Evolutionary conservation across 2,797 vertebrate species (phyloP).

Genomic region (Falco columbarius): DNA sequence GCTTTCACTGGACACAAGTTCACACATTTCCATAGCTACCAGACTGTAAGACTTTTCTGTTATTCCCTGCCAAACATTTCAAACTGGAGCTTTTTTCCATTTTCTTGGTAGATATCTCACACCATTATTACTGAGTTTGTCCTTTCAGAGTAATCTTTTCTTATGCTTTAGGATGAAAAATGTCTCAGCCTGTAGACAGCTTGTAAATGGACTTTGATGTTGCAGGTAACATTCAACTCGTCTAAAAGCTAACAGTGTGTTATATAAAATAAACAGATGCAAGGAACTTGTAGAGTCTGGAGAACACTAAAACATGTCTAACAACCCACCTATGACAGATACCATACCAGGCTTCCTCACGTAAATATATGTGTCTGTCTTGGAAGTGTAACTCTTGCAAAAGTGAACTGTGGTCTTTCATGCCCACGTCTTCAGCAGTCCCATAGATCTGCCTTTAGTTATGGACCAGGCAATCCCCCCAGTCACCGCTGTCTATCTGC

Average conservation of each 20-base stretch:
- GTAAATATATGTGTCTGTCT: background rate
- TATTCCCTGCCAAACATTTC: background rate
- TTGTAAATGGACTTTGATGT: background rate
- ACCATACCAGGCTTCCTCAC: background rate
- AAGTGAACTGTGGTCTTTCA: background rate
- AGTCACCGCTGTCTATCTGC: background rate
- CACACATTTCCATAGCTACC: background rate
- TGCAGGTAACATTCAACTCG: background rate
- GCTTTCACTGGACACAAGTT: background rate
- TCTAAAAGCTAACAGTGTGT: background rate
- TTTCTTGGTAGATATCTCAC: background rate
- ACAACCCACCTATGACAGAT: background rate
- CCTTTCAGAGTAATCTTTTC: background rate
- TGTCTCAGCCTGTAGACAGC: background rate
- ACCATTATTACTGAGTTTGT: background rate
- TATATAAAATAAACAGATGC: background rate
- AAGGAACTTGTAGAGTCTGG: background rate
- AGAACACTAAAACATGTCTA: background rate
- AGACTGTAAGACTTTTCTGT: background rate
- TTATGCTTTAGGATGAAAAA: background rate
- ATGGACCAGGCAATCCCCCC: background rate
- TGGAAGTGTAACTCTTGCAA: background rate
- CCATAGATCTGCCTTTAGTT: background rate
- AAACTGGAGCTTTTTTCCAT: background rate
- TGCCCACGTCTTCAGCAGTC: background rate